Evolutionary conservation across 2,888 invertebrate species (phyloP).

Genomic region (Netelia virgata): DNA sequence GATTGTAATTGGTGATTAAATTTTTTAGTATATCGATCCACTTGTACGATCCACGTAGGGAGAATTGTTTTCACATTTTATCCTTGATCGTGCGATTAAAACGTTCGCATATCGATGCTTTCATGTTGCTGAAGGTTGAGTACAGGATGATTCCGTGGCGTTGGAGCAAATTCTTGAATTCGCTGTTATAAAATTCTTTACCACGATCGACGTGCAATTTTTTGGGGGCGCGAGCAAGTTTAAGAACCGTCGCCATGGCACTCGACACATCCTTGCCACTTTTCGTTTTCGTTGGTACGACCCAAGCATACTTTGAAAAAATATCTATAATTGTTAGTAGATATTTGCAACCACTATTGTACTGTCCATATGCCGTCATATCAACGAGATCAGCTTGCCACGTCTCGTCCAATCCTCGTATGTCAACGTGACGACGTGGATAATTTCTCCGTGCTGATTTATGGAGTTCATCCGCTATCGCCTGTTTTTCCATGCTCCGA

Average conservation of each 20-base stretch:
- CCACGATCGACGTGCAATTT: constrained; percentile 66
- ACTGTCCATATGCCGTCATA: no score
- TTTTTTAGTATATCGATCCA: constrained; percentile 48
- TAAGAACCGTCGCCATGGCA: constrained; percentile 49
- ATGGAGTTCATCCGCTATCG: no score
- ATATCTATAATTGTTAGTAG: no score
- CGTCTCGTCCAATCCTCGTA: no score
- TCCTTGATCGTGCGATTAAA: constrained; percentile 73
- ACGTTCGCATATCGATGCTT: constrained; percentile 72
- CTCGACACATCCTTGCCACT: constrained; percentile 40
- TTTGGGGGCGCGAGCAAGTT: constrained; percentile 24
- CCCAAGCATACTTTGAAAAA: no score
- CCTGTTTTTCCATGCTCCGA: no score
- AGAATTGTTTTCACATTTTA: constrained; percentile 73
- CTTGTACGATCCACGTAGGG: constrained; percentile 68
- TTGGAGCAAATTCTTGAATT: constrained; percentile 52
- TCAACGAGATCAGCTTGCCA: no score
- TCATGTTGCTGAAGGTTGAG: no score
- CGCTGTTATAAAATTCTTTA: constrained; percentile 69
- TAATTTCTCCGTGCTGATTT: no score
- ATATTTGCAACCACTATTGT: no score
- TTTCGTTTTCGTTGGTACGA: constrained; percentile 74
- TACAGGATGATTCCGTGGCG: constrained; percentile 56
- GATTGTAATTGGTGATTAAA: constrained; percentile 73
- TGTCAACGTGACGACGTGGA: no score